These are phyloP conservation scores for Seriola aureovittata DNA, from an alignment of 2,113 vertebrate genomes.

Conservation along the genomic window DNA sequence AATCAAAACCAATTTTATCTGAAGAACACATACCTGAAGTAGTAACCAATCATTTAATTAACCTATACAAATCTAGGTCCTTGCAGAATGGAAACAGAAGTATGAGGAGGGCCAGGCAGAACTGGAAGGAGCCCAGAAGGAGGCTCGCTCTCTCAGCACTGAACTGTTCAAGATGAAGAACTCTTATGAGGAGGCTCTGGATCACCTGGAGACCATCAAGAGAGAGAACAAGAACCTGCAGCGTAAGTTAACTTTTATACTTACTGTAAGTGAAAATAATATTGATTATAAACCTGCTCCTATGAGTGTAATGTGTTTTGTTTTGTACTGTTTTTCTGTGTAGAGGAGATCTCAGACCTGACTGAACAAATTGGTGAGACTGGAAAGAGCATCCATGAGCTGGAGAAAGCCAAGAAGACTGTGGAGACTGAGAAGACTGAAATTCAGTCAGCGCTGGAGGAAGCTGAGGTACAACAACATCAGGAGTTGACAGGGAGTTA, in stretches of 20 bases:
- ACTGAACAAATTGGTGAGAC: conserved; percentile 71
- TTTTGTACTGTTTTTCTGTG: not conserved
- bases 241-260: conserved; percentile 38
- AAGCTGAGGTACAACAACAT: conserved; percentile 58
- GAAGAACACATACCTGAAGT: no score
- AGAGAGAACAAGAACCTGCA: conserved; percentile 74
- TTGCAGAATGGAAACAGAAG: conserved; percentile 88
- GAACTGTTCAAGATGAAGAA: conserved; percentile 75
- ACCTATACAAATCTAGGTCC: conserved; percentile 40
- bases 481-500: no score
- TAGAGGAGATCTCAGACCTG: conserved; percentile 72
- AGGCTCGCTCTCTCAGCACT: conserved; percentile 73
- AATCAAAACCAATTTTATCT: not conserved
- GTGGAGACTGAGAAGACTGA: conserved; percentile 64
- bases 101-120: conserved; percentile 86
- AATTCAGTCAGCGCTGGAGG: conserved; percentile 68
- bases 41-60: not conserved
- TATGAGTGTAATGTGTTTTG: no score
- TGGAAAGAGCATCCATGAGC: conserved; percentile 70
- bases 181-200: conserved; percentile 68
- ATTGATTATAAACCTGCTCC: no score
- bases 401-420: conserved; percentile 73
- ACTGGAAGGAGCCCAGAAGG: conserved; percentile 83
- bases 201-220: conserved; percentile 67
- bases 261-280: no score